Percentiles rank a stretch among this genome's conserved stretches.
Conservation (phyloP, 2,888 invertebrate genomes). For the Venustoraphidia nigricollis region DNA sequence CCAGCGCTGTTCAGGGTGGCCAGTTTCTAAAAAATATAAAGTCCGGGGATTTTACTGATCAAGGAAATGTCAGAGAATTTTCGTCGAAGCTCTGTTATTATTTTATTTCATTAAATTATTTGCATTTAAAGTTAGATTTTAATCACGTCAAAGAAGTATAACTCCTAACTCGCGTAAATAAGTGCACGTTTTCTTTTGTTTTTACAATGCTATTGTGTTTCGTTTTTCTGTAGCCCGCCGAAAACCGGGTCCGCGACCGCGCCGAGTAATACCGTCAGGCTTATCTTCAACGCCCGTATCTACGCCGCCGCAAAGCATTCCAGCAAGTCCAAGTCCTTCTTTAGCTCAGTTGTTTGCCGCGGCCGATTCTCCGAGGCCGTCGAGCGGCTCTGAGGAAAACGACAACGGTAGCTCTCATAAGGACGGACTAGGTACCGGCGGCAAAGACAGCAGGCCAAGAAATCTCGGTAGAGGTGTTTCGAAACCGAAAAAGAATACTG, state of each 20-base stretch:
- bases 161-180: no score
- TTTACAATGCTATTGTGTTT: no score
- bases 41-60: no score
- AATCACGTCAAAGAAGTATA: no score
- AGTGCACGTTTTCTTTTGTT: no score
- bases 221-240: slow-evolving; percentile 41
- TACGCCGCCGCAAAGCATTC: slow-evolving; percentile 23
- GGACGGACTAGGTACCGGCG: slow-evolving; percentile 19
- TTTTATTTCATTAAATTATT: not conserved
- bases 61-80: no score
- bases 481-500: slow-evolving; percentile 85
- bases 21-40: no score
- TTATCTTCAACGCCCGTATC: slow-evolving; percentile 30
- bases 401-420: slow-evolving; percentile 14
- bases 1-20: no score
- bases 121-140: not conserved
- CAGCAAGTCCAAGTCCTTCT: slow-evolving; percentile 33
- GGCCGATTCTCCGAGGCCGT: slow-evolving; percentile 40
- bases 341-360: slow-evolving; percentile 39
- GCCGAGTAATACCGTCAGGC: slow-evolving; percentile 35
- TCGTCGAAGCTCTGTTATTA: no score
- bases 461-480: slow-evolving; percentile 77
- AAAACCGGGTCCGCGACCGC: slow-evolving; percentile 58
- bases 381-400: slow-evolving; percentile 26
- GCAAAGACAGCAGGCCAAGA: slow-evolving; percentile 63